phyloP scores from a whole-genome alignment of 2,797 vertebrate genomes.

The Trichosurus vulpecula region DNA sequence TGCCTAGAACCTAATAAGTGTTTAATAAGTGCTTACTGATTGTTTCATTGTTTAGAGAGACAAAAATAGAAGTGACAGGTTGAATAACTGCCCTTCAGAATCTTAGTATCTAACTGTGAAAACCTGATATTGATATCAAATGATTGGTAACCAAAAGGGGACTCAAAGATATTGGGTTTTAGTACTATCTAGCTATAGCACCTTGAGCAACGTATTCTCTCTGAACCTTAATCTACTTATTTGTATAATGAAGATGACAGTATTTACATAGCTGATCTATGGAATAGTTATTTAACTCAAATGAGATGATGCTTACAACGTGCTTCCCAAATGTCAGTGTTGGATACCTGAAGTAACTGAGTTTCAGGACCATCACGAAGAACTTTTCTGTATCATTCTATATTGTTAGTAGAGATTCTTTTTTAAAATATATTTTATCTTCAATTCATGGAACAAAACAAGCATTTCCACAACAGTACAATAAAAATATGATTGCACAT shows the following conservation, averaged over 20 bases:
- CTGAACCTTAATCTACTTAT: background rate
- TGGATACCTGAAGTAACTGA: background rate
- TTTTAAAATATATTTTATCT: background rate
- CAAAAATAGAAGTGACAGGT: background rate
- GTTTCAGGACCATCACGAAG: background rate
- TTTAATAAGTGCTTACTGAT: background rate
- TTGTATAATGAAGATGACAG: accelerated
- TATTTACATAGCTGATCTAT: background rate
- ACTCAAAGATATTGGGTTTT: background rate
- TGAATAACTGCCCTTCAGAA: background rate
- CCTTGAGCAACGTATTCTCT: background rate
- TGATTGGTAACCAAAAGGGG: background rate
- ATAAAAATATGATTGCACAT: background rate
- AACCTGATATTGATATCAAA: background rate
- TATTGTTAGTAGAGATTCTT: background rate
- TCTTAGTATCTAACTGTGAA: background rate
- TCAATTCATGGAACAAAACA: background rate
- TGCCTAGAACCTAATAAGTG: background rate
- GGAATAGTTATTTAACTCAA: background rate
- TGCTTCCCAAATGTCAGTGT: background rate
- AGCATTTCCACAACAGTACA: background rate
- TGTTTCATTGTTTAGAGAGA: background rate
- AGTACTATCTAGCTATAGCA: background rate
- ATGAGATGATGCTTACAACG: background rate
- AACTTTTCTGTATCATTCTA: background rate